A percentile compares a stretch with the other conserved stretches of the same genome.
phyloP scores from a whole-genome alignment of 2,888 invertebrate genomes.

The Tortrix viridana region DNA sequence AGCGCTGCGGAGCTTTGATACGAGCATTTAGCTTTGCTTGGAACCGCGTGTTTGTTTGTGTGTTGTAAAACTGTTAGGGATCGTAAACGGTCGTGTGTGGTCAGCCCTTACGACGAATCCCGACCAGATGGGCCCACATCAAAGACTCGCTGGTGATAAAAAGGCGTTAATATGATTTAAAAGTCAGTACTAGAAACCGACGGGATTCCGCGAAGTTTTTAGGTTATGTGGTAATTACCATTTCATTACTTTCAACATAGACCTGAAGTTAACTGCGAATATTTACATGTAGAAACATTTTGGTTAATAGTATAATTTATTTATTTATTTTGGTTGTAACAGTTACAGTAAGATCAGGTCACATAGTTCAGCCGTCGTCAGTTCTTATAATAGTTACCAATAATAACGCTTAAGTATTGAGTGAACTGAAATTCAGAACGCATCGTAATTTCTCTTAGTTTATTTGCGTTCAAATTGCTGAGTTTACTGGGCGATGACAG shows the following conservation, averaged over 20 bases:
- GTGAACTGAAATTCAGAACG: conserved; percentile 2
- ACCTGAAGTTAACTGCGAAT: too few species aligned
- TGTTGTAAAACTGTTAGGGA: conserved; percentile 79
- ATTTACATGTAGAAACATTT: too few species aligned
- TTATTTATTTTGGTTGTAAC: too few species aligned
- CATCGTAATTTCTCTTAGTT: neutral
- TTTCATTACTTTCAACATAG: too few species aligned
- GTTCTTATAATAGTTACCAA: too few species aligned
- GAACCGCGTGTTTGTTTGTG: conserved; percentile 82
- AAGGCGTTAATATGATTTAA: conserved; percentile 77
- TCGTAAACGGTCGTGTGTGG: conserved; percentile 83
- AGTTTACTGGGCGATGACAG: conserved; percentile 13
- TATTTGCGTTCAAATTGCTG: neutral
- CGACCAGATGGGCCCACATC: conserved; percentile 80
- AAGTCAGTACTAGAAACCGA: conserved; percentile 65
- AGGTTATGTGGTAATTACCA: conserved; percentile 8
- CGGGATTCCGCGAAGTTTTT: conserved; percentile 23
- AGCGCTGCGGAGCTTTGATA: conserved; percentile 77
- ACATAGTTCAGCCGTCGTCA: too few species aligned
- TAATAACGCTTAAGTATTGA: neutral
- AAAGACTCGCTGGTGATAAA: conserved; percentile 76
- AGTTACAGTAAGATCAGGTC: too few species aligned
- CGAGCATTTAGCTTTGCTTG: conserved; percentile 71
- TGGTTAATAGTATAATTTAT: too few species aligned
- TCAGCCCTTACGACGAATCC: conserved; percentile 83